Conservation (phyloP, 2,888 invertebrate species). For the Resseliella maxima region DNA sequence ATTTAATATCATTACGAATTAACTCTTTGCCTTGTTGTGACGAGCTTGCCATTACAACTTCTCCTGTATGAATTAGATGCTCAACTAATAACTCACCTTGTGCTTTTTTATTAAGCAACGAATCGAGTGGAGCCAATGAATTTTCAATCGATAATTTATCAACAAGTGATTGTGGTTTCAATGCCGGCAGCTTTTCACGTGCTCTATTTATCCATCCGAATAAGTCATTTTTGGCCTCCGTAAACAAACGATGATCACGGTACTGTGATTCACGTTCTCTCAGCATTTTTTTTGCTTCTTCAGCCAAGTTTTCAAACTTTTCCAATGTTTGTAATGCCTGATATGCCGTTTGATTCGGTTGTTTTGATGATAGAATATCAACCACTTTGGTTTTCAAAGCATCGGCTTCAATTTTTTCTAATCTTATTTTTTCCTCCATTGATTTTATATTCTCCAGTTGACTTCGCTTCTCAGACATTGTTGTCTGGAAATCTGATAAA, state of each 20-base stretch:
- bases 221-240: slow-evolving; percentile 91
- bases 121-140: slow-evolving; percentile 87
- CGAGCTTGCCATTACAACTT: slow-evolving; percentile 86
- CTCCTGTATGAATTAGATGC: slow-evolving; percentile 86
- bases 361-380: slow-evolving; percentile 87
- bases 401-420: slow-evolving; percentile 91
- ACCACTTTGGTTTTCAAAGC: slow-evolving; percentile 83
- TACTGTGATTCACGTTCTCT: slow-evolving; percentile 86
- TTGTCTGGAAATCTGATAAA: slow-evolving; percentile 79
- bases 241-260: slow-evolving; percentile 87
- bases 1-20: slow-evolving; percentile 87
- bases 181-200: slow-evolving; percentile 87
- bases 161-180: slow-evolving; percentile 84
- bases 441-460: slow-evolving; percentile 87
- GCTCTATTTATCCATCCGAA: slow-evolving; percentile 89
- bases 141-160: slow-evolving; percentile 91
- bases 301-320: slow-evolving; percentile 83
- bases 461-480: slow-evolving; percentile 86
- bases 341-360: slow-evolving; percentile 83
- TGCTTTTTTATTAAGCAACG: slow-evolving; percentile 86
- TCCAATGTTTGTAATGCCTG: slow-evolving; percentile 88
- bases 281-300: slow-evolving; percentile 80
- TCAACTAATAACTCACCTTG: slow-evolving; percentile 90
- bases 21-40: slow-evolving; percentile 82
- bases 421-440: slow-evolving; percentile 87